Base-by-base conservation (phyloP, 2,888 invertebrate genomes). In the Myopa tessellatipennis region DNA sequence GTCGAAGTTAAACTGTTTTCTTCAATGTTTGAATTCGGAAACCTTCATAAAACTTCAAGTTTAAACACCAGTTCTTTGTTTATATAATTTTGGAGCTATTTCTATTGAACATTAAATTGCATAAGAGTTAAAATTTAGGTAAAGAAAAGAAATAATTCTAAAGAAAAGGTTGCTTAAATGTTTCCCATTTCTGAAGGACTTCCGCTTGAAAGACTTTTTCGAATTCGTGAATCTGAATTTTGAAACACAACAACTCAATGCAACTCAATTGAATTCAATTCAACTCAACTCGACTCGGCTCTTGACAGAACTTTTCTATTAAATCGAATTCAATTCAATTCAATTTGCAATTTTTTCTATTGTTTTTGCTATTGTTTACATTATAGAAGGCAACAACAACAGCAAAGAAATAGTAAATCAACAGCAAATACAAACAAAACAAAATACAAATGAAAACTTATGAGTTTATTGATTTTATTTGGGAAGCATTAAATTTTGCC, bases 231-330 rank as follows among this genome's bases (percentile, higher is more conserved):
- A 45, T 45, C 6, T 45, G 45, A 45, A 45, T 45, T n/a, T 55
- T 55, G 16, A n/a, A 14, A n/a, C 55, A 55, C 16, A 55, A n/a
- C 55, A 50, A 50, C 50, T 10, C 50, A 50, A 50, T 55, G 5
- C 14, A 55, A 38, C 79, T 76, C 79, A n/a, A n/a, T n/a, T 6
- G 6, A 45, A 45, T 45, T 45, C 45, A 45, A 45, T 45, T 45
- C 45, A 45, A 45, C 45, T 45, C 45, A 45, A 45, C 40, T 68
- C 40, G 61, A 65, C 72, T 38, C 52, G 26, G 8, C 79, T 76
- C 79, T 79, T 79, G 76, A 77, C 79, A 79, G 72, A 75, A 77
- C 78, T 80, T 77, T 79, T 82, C 78, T 75, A 83, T 82, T 78
- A 79, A 79, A 77, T 81, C 79, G 81, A 83, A 78, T 77, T 76